Percentiles rank a stretch among this genome's conserved stretches.
Conservation (phyloP, 1,140 invertebrate genomes). For the Drosophila kohkoa region DNA sequence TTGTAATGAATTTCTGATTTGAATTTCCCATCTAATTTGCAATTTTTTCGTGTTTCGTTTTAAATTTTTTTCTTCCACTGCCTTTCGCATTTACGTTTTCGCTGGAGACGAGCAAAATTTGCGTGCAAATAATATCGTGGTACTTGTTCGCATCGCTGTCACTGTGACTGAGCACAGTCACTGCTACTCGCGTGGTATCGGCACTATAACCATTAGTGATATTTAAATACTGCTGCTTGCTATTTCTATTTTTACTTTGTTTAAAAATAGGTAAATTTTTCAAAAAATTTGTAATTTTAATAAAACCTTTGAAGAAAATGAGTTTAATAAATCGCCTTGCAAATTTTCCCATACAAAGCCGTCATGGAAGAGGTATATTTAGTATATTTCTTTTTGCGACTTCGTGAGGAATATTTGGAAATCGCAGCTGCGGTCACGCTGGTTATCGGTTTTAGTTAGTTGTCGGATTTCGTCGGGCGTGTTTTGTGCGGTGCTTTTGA, state of each 20-base stretch:
- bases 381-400: neutral
- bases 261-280: too few relatives aligned
- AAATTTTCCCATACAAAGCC: too few relatives aligned
- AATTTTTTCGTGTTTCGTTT: conserved; percentile 46
- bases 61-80: conserved; percentile 51
- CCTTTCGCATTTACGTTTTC: conserved; percentile 59
- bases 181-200: too few relatives aligned
- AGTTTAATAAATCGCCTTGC: too few relatives aligned
- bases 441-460: conserved; percentile 43
- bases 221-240: too few relatives aligned
- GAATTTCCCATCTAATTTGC: conserved; percentile 41
- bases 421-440: neutral
- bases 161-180: neutral
- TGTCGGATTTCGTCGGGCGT: conserved; percentile 49
- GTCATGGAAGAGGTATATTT: too few relatives aligned
- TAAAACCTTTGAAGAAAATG: too few relatives aligned
- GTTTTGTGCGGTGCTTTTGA: conserved; percentile 22
- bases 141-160: conserved; percentile 5
- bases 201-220: too few relatives aligned
- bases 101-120: conserved; percentile 42
- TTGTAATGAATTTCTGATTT: conserved; percentile 27
- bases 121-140: conserved; percentile 26
- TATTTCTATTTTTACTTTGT: too few relatives aligned
- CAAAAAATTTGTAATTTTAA: too few relatives aligned
- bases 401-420: neutral